Conservation (phyloP, 2,888 invertebrate species). For the Acrobasis consociella region DNA sequence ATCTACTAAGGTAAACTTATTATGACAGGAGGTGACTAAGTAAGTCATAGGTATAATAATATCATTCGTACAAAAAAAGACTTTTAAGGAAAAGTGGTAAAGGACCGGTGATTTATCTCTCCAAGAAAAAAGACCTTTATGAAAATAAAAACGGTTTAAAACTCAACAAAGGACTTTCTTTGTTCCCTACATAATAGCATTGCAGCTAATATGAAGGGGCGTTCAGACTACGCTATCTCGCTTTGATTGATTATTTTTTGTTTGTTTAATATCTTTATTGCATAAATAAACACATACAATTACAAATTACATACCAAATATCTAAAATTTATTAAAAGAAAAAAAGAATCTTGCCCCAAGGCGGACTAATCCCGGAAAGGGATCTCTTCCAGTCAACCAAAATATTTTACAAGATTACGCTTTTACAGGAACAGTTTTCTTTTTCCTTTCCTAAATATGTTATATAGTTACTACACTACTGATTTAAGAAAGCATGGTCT, state of each 20-base stretch:
- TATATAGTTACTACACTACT: too few relatives aligned
- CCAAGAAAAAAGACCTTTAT: conserved; percentile 6
- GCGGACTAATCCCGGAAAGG: too few relatives aligned
- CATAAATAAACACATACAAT: too few relatives aligned
- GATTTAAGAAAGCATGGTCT: too few relatives aligned
- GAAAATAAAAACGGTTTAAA: conserved; percentile 5
- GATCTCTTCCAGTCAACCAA: too few relatives aligned
- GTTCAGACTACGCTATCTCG: not conserved
- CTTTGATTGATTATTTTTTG: not conserved
- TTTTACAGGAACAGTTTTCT: too few relatives aligned
- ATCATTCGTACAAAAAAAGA: not conserved
- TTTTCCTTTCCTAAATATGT: too few relatives aligned
- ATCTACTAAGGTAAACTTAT: not conserved
- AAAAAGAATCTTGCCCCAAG: too few relatives aligned
- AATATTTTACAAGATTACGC: too few relatives aligned
- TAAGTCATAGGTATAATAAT: not conserved
- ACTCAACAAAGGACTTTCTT: conserved; percentile 14
- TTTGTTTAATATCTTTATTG: too few relatives aligned
- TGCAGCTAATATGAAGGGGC: conserved; percentile 4
- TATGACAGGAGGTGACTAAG: not conserved
- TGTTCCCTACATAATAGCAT: conserved; percentile 9
- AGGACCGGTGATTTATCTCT: conserved; percentile 7
- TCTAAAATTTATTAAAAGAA: too few relatives aligned
- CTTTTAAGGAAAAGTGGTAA: conserved; percentile 2
- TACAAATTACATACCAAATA: too few relatives aligned